Percentiles rank a stretch among this genome's conserved stretches.
phyloP scores from a whole-genome alignment of 2,113 vertebrate genomes.

The Mirza zaza region DNA sequence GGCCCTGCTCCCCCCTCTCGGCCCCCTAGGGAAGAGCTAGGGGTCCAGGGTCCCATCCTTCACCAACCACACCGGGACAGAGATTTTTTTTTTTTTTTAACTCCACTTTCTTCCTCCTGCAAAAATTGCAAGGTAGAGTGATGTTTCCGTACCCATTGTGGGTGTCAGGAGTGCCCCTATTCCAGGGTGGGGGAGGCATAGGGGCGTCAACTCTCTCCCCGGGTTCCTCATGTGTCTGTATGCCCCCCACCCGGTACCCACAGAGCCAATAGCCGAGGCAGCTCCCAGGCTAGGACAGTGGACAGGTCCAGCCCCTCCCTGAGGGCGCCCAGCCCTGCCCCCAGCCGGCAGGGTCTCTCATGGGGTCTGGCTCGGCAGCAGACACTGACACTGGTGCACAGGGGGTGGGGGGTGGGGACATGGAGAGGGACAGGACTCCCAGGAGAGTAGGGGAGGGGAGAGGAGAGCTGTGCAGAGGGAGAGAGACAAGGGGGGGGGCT shows the following conservation, averaged over 20 bases:
- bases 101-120: conserved; percentile 58
- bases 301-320: neutral
- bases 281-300: neutral
- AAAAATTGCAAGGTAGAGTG: conserved; percentile 44
- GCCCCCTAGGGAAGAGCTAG: conserved; percentile 23
- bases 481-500: conserved; percentile 72
- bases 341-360: conserved; percentile 74
- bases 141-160: neutral
- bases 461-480: conserved; percentile 76
- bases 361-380: conserved; percentile 72
- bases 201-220: conserved; percentile 33
- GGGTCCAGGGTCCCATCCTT: conserved; percentile 22
- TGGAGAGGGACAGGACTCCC: conserved; percentile 41
- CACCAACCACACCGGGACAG: conserved; percentile 44
- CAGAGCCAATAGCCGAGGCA: neutral
- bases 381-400: conserved; percentile 74
- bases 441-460: conserved; percentile 44
- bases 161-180: neutral
- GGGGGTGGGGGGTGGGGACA: conserved; percentile 46
- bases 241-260: neutral
- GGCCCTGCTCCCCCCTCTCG: neutral
- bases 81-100: neutral
- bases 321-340: conserved; percentile 49
- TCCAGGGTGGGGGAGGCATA: neutral
- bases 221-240: neutral